Base-by-base conservation (phyloP, 2,888 invertebrate genomes). In the Dyspetes luteomarginatus region DNA sequence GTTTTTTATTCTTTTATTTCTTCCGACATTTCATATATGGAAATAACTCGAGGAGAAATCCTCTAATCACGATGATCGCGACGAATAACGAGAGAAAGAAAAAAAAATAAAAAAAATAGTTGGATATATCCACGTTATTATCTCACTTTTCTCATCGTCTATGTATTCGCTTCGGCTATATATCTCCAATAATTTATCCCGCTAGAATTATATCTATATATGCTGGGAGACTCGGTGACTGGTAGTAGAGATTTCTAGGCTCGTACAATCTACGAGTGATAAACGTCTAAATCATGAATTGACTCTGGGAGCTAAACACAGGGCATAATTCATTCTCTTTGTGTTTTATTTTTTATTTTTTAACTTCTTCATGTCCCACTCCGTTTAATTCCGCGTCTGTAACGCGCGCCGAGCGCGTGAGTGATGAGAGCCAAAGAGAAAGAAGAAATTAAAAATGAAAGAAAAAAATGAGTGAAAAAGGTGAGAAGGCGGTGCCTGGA, bases 201-300 rank as follows among this genome's bases (percentile, higher is more conserved):
- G 41, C 56, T 7, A 48, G 58, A 15, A 24, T 65, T 24, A 28
- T 36, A 19, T 3, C 19, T 12, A 12, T 50, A 50, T 50, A 30
- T 50, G 3, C 4, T 5, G 15, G 5, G 15, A 48, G 19, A 64
- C 45, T 52, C 30, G 36, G 43, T 64, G 52, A 68, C 48, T 30
- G n/a, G 48, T 71, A 48, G 62, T 58, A 19, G 28, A 56, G 64
- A 71, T 56, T 75, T 36, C 65, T 71, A 65, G 69, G 67, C 67
- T 68, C 72, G 60, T 64, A 81, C 73, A 73, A 81, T 77, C 73
- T 73, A 81, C 74, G 50, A 64, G 65, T 82, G 81, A 81, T 78
- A 81, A 81, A 83, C 73, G 76, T 81, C 76, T 81, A 83, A 83
- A 83, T 81, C 78, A 81, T 74, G 76, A 64, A 75, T 77, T 69